phyloP scores from a whole-genome alignment of 2,888 invertebrate genomes.

The Clusia tigrina region DNA sequence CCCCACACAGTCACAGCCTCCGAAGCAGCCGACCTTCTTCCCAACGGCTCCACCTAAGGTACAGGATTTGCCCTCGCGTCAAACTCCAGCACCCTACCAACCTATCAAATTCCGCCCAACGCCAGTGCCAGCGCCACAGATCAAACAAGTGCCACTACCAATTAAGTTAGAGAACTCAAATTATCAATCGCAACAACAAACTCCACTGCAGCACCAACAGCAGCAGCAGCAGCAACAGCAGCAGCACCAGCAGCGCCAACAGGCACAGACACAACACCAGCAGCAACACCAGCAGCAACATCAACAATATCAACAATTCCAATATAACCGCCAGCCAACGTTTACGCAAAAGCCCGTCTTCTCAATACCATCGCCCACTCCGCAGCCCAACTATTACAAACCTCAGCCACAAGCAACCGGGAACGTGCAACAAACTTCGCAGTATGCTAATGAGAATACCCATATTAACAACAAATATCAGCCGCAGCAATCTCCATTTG shows the following conservation, averaged over 20 bases:
- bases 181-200: slow-evolving; percentile 54
- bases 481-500: slow-evolving; percentile 24
- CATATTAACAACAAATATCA: slow-evolving; percentile 32
- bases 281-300: slow-evolving; percentile 44
- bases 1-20: slow-evolving; percentile 32
- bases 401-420: slow-evolving; percentile 32
- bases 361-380: slow-evolving; percentile 44
- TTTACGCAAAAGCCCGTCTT: slow-evolving; percentile 57
- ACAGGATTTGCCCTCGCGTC: slow-evolving; percentile 44
- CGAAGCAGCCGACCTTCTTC: slow-evolving; percentile 46
- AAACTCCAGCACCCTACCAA: slow-evolving; percentile 50
- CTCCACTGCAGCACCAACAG: slow-evolving; percentile 42
- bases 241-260: slow-evolving; percentile 49
- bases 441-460: slow-evolving; percentile 29
- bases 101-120: slow-evolving; percentile 62
- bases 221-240: slow-evolving; percentile 41
- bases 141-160: slow-evolving; percentile 52
- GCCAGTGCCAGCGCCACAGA: slow-evolving; percentile 43
- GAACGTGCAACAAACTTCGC: neutral
- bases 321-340: slow-evolving; percentile 64
- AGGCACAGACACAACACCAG: slow-evolving; percentile 58
- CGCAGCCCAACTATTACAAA: slow-evolving; percentile 40
- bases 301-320: slow-evolving; percentile 50
- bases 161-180: slow-evolving; percentile 50
- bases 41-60: slow-evolving; percentile 52